Base-by-base conservation (phyloP, 2,113 vertebrate species). In the Takifugu bimaculatus region DNA sequence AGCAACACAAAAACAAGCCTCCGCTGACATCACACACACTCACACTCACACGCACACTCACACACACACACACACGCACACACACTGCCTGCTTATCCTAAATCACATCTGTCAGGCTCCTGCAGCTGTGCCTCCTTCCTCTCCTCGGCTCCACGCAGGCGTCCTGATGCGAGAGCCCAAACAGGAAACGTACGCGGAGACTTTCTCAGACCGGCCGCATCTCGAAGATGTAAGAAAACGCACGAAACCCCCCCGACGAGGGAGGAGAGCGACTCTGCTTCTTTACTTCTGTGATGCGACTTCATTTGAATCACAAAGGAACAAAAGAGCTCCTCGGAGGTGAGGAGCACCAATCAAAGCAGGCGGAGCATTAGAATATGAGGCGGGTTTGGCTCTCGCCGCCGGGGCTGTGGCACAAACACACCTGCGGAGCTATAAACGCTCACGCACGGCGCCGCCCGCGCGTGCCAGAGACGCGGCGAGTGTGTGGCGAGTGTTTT, bases 231-330 rank as follows among this genome's bases (percentile, higher is more conserved):
- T 57, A 61, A 63, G 73, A 54, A 52, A 65, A 78, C 55, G 53
- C 75, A 79, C 72, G 52, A 26, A 68, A 57, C 63, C 26, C n/a
- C 42, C 50, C 10, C 27, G 50, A 51, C 5, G 9, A 54, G 14
- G 27, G 13, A 48, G 55, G 50, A 45, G 50, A 47, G 54, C 43
- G 29, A 27, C 68, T 53, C 63, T 45, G 60, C 72, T 59, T 29
- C 57, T 66, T 58, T 9, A 67, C 63, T 42, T 57, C 45, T 55
- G 61, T 50, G 74, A 68, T 54, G 68, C 43, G 64, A 58, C 72
- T 75, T 77, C 61, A 85, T 87, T 77, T 82, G 66, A 81, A 85
- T 87, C 44, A 83, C 78, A 85, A 82, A 82, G 78, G 77, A 27
- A 75, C 64, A 80, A 82, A 81, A 77, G 60, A 27, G 26, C 14